Evolutionary conservation across 2,888 invertebrate species (phyloP).

Genomic region (Apocheima hispidaria): DNA sequence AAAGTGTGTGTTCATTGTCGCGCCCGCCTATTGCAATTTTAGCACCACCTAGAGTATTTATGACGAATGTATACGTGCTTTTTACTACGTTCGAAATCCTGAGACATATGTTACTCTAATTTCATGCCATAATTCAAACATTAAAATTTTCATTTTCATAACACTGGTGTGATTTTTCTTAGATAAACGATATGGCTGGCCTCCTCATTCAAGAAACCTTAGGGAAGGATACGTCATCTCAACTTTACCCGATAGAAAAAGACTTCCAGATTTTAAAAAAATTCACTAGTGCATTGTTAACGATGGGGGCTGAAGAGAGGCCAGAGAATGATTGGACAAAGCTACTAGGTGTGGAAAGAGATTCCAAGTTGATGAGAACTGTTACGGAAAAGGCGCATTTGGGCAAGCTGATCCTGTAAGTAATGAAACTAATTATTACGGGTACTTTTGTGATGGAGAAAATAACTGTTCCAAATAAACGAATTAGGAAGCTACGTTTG

Average conservation of each 20-base stretch:
- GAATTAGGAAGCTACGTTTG: too few species aligned
- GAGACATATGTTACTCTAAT: too few species aligned
- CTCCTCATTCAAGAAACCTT: slow-evolving; percentile 76
- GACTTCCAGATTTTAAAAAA: slow-evolving; percentile 68
- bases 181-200: slow-evolving; percentile 81
- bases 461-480: neutral
- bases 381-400: slow-evolving; percentile 59
- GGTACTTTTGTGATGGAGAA: neutral
- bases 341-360: slow-evolving; percentile 58
- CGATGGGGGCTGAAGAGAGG: slow-evolving; percentile 50
- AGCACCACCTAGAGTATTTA: too few species aligned
- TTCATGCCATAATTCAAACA: too few species aligned
- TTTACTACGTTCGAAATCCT: too few species aligned
- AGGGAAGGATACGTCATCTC: slow-evolving; percentile 71
- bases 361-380: slow-evolving; percentile 64
- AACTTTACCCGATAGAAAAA: slow-evolving; percentile 70
- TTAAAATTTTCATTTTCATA: too few species aligned
- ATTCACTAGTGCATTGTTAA: slow-evolving; percentile 60
- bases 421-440: slow-evolving; percentile 22
- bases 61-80: too few species aligned
- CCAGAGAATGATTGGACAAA: slow-evolving; percentile 59
- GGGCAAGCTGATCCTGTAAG: slow-evolving; percentile 77
- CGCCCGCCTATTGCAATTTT: too few species aligned
- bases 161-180: slow-evolving; percentile 6
- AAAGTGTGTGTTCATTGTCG: too few species aligned